Evolutionary conservation across 2,797 vertebrate species (phyloP).

Genomic region (Urocyon cinereoargenteus): DNA sequence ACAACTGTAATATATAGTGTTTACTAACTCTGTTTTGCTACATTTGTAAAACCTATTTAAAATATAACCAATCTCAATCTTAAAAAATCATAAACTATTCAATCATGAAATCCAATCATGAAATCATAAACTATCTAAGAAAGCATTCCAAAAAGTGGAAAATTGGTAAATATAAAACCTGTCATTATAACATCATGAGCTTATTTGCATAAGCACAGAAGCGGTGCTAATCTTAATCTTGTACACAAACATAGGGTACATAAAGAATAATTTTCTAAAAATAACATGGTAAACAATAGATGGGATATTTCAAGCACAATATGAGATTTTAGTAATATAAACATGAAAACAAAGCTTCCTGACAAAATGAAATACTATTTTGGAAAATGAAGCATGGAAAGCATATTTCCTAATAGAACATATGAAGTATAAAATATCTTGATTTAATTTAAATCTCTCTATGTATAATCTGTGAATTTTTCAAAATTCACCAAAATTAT

Average conservation of each 20-base stretch:
- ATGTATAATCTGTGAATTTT: conserved; percentile 37
- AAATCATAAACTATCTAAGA: conserved; percentile 76
- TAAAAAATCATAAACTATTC: conserved; percentile 76
- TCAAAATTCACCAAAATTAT: background rate
- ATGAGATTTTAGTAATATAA: conserved; percentile 60
- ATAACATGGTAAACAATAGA: conserved; percentile 52
- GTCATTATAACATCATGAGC: conserved; percentile 69
- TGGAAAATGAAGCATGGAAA: conserved; percentile 45
- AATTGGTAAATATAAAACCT: conserved; percentile 77
- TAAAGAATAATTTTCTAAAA: conserved; percentile 69
- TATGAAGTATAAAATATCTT: conserved; percentile 42
- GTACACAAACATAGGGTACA: conserved; percentile 28
- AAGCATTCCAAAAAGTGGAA: conserved; percentile 72
- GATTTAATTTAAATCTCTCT: conserved; percentile 37
- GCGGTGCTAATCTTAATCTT: conserved; percentile 62
- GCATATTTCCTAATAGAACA: conserved; percentile 43
- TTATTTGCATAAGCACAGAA: conserved; percentile 70
- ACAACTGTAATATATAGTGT: conserved; percentile 57
- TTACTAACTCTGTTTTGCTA: conserved; percentile 66
- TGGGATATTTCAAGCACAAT: conserved; percentile 16
- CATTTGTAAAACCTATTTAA: conserved; percentile 75
- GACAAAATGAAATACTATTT: conserved; percentile 58
- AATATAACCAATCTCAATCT: conserved; percentile 70
- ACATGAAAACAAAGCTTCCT: conserved; percentile 12
- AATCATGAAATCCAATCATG: conserved; percentile 75